Percentiles rank a stretch among this genome's conserved stretches.
phyloP scores from a whole-genome alignment of 2,797 vertebrate species.

The Pangasius krempfi region DNA sequence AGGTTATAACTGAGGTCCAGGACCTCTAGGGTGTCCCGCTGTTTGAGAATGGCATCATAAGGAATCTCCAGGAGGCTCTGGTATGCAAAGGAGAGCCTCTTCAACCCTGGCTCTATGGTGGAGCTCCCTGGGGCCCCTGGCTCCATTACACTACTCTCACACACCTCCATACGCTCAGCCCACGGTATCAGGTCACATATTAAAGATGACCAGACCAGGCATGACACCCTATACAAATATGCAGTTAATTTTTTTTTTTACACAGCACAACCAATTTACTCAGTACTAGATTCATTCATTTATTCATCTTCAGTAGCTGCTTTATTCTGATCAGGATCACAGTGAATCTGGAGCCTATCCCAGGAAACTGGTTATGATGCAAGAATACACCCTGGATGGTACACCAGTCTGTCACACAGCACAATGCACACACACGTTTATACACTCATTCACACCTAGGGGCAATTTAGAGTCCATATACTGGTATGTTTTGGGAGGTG shows the following conservation, averaged over 20 bases:
- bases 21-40: constrained; percentile 71
- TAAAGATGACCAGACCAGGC: not conserved
- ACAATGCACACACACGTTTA: not conserved
- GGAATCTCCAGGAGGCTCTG: constrained; percentile 76
- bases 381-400: not conserved
- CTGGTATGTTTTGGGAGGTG: not conserved
- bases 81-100: constrained; percentile 76
- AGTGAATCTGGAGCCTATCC: not conserved
- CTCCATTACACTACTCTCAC: constrained; percentile 62
- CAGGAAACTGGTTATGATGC: not conserved
- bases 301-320: not conserved
- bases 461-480: not conserved
- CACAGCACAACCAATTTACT: not conserved
- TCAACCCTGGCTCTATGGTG: constrained; percentile 52
- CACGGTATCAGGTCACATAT: constrained; percentile 42
- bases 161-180: not conserved
- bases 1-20: constrained; percentile 79
- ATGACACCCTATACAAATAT: not conserved
- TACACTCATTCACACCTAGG: not conserved
- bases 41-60: constrained; percentile 70
- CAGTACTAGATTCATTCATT: not conserved
- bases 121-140: constrained; percentile 21
- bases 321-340: not conserved
- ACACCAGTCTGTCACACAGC: too few relatives aligned
- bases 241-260: not conserved